phyloP scores from a whole-genome alignment of 92 coral and sea anemone genomes.

The Muricea muricata region DNA sequence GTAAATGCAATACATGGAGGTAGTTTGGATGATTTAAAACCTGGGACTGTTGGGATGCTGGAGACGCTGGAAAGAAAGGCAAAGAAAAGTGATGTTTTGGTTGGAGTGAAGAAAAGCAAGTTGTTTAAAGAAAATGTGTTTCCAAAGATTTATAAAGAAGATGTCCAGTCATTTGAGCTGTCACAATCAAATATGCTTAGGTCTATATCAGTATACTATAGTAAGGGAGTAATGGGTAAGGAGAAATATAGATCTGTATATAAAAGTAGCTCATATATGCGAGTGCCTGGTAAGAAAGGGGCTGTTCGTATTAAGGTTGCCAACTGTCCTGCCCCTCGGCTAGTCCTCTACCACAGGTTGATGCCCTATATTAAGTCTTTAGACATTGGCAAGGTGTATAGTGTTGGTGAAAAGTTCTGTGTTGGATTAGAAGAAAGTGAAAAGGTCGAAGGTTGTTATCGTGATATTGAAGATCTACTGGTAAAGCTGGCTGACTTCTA shows the following conservation, averaged over 20 bases:
- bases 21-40: background rate
- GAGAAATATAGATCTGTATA: constrained; percentile 18
- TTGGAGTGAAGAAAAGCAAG: constrained; percentile 19
- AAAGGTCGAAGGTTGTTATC: background rate
- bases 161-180: background rate
- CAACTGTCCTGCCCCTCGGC: constrained; percentile 27
- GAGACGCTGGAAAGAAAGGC: background rate
- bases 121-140: constrained; percentile 11
- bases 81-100: background rate
- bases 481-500: constrained; percentile 10
- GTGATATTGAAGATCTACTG: constrained; percentile 10
- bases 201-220: constrained; percentile 34
- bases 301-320: constrained; percentile 14
- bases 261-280: constrained; percentile 6
- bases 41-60: constrained; percentile 11
- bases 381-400: constrained; percentile 41
- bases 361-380: constrained; percentile 20
- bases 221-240: constrained; percentile 25
- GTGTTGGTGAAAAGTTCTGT: constrained; percentile 9
- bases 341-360: constrained; percentile 37
- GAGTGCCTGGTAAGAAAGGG: background rate
- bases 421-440: background rate
- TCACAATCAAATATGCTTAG: constrained; percentile 18
- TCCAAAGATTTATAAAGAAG: constrained; percentile 3
- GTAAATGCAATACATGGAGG: constrained; percentile 25